Conservation (phyloP, 2,888 invertebrate genomes). For the Dimorphilus gyrociliatus region DNA sequence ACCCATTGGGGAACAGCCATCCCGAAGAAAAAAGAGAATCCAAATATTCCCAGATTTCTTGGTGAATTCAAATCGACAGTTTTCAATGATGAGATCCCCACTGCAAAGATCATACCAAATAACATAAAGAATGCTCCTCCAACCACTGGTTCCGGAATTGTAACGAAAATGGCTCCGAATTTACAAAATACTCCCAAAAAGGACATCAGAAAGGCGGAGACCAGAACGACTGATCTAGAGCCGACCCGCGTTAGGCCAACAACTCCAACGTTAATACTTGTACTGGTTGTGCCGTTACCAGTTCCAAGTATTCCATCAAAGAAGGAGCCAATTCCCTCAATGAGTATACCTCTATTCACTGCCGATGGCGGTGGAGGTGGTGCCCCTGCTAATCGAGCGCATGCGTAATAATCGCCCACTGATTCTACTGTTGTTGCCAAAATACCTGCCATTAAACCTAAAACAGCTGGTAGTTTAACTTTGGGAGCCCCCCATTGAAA, state of each 20-base stretch:
- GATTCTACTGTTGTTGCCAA: conserved; percentile 30
- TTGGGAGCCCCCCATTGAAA: conserved; percentile 32
- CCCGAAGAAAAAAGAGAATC: conserved; percentile 69
- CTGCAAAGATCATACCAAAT: conserved; percentile 31
- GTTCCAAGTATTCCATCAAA: conserved; percentile 68
- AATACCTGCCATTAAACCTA: conserved; percentile 27
- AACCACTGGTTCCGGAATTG: conserved; percentile 41
- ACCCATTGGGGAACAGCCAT: conserved; percentile 41
- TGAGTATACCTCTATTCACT: conserved; percentile 58
- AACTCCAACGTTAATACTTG: conserved; percentile 75
- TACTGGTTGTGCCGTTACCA: conserved; percentile 73
- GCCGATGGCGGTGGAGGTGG: conserved; percentile 69
- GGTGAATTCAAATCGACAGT: conserved; percentile 59
- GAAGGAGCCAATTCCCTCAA: conserved; percentile 65
- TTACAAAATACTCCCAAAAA: conserved; percentile 38
- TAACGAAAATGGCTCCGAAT: conserved; percentile 39
- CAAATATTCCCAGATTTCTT: conserved; percentile 68
- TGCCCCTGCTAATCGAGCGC: conserved; percentile 52
- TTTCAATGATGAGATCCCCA: conserved; percentile 24
- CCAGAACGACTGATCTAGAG: conserved; percentile 36
- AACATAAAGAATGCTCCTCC: conserved; percentile 32
- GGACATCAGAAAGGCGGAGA: conserved; percentile 37
- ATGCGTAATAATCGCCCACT: conserved; percentile 78
- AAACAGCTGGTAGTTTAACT: conserved; percentile 19
- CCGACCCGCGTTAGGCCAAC: conserved; percentile 56